These are phyloP conservation scores for Mizuhopecten yessoensis DNA, from an alignment of 1,140 invertebrate genomes.

Conservation along the genomic window DNA sequence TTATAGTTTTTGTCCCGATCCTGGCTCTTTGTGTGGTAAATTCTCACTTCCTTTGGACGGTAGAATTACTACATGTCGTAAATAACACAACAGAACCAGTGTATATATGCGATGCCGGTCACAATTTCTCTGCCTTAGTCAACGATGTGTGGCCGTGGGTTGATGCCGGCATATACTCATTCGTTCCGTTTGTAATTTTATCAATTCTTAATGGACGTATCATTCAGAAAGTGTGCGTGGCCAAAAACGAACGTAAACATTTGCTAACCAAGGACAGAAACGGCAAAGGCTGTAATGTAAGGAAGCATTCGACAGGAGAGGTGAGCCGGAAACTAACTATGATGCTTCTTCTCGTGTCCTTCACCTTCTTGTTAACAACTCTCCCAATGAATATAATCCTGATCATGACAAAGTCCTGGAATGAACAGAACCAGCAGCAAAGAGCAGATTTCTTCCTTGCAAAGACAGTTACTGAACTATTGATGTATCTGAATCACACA, in stretches of 20 bases:
- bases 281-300: background rate
- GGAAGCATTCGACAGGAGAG: conserved; percentile 54
- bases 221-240: background rate
- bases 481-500: conserved; percentile 83
- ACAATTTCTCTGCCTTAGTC: conserved; percentile 41
- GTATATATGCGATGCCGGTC: conserved; percentile 40
- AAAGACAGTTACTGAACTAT: conserved; percentile 77
- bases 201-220: conserved; percentile 74
- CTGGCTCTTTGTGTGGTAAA: conserved; percentile 72
- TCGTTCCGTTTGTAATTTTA: conserved; percentile 77
- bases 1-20: conserved; percentile 69
- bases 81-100: background rate
- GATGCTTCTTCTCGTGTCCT: conserved; percentile 81
- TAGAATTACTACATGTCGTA: conserved; percentile 53
- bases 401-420: conserved; percentile 75
- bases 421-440: conserved; percentile 54
- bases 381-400: conserved; percentile 80
- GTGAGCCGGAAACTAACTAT: conserved; percentile 75
- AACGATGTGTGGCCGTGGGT: conserved; percentile 71
- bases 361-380: conserved; percentile 81
- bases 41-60: conserved; percentile 79
- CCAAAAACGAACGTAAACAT: conserved; percentile 9
- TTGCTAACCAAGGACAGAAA: background rate
- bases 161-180: conserved; percentile 78
- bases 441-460: conserved; percentile 71